Evolutionary conservation across 2,888 invertebrate genomes (phyloP), one percentile per base, ranked within the genome.

Genomic region (Piscicola geometra): DNA sequence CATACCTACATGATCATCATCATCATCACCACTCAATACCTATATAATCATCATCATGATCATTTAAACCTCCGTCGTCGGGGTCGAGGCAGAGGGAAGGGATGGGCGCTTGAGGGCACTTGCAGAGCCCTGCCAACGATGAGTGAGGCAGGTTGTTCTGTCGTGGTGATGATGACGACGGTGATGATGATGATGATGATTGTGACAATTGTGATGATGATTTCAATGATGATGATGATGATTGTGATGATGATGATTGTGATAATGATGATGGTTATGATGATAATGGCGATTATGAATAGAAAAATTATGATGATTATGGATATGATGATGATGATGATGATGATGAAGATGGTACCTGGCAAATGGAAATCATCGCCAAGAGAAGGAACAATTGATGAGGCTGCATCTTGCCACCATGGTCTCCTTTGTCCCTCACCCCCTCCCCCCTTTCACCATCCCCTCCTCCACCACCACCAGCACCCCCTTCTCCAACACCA

Each of bases 321-420:
- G 3, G n/a, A 15, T 25, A 56, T 21, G 3, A 56, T 56, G 5
- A 21, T 56, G 12, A 56, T 18, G 21, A n/a, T 47, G 25, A 50
- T 15, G 5, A 25, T 28, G n/a, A n/a, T n/a, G 30, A 67, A 68
- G 35, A 21, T 64, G 75, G 60, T 77, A 87, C 86, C 86, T 88
- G 88, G 12, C 86, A 85, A 1, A 87, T 80, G 21, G 87, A 86
- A 66, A 88, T 85, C 36, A 88, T 81, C 1, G 87, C 87, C 50
- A 88, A 82, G n/a, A 86, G 82, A 33, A 86, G 83, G 80, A 84
- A 87, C 71, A 88, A 84, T 80, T 88, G 88, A 28, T 83, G 81
- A 75, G 82, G 81, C 1, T 82, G 83, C 66, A 88, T 83, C 78
- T 86, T 85, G 9, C 15, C 33, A 33, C 67, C 67, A 3, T 32